phyloP scores from a whole-genome alignment of 2,113 vertebrate species.

The Crotalus helleri region DNA sequence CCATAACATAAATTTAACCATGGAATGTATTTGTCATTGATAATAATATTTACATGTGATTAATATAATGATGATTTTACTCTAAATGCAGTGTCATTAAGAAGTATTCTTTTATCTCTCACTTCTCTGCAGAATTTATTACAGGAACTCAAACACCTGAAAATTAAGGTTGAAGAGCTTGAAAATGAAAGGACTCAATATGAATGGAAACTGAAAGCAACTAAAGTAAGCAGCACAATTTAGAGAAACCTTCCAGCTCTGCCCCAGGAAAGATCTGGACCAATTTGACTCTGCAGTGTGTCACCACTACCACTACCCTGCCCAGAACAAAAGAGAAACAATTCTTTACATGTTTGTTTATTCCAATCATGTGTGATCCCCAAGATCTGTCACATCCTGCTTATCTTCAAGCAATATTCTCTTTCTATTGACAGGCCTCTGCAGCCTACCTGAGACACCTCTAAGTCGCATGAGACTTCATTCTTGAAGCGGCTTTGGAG shows the following conservation, averaged over 20 bases:
- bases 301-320: not conserved
- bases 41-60: not conserved
- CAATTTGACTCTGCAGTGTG: not conserved
- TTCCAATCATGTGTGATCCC: not conserved
- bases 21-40: not conserved
- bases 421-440: not conserved
- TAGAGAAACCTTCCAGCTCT: not conserved
- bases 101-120: not conserved
- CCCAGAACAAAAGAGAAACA: too few species aligned
- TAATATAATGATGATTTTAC: not conserved
- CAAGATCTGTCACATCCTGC: not conserved
- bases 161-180: constrained; percentile 89
- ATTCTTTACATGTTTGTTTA: not conserved
- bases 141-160: constrained; percentile 86
- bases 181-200: constrained; percentile 93
- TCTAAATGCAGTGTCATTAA: constrained; percentile 2
- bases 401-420: not conserved
- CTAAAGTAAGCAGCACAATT: constrained; percentile 78
- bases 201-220: constrained; percentile 89
- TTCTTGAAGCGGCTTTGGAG: not conserved
- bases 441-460: not conserved
- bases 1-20: not conserved
- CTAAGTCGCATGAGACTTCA: not conserved
- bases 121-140: constrained; percentile 75
- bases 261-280: not conserved